A percentile compares a stretch with the other conserved stretches of the same genome.
Evolutionary conservation across 2,888 invertebrate species (phyloP).

Genomic region (Herminia tarsipennalis): DNA sequence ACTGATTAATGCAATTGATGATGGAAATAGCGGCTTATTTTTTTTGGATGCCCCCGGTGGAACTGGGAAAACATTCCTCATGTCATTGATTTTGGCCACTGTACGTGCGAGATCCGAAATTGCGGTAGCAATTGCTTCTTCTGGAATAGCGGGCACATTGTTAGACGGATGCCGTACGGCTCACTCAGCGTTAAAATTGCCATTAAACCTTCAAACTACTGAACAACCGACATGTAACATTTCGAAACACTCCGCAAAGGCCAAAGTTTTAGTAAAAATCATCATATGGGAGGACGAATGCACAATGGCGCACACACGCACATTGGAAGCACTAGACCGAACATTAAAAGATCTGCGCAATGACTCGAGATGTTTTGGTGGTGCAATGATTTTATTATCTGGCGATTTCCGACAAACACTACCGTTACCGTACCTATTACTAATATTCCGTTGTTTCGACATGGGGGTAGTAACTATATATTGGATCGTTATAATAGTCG

Average conservation of each 20-base stretch:
- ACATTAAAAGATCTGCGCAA: too few relatives aligned
- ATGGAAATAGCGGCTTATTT: conserved; percentile 39
- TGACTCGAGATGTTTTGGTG: too few relatives aligned
- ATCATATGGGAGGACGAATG: conserved; percentile 17
- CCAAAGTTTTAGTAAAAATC: conserved; percentile 30
- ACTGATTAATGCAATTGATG: conserved; percentile 36
- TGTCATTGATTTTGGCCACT: conserved; percentile 22
- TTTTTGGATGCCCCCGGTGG: conserved; percentile 37
- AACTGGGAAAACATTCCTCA: conserved; percentile 35
- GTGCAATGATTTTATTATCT: too few relatives aligned
- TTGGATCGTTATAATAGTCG: too few relatives aligned
- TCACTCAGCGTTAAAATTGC: conserved; percentile 33
- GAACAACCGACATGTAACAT: conserved; percentile 42
- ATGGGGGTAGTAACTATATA: too few relatives aligned
- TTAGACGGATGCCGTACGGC: conserved; percentile 5
- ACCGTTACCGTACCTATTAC: too few relatives aligned
- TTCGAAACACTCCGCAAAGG: conserved; percentile 27
- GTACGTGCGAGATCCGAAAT: conserved; percentile 7
- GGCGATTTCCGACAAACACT: too few relatives aligned
- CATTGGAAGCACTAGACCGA: too few relatives aligned
- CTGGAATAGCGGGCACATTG: conserved; percentile 5
- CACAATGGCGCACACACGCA: conserved; percentile 19
- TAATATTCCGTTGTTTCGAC: too few relatives aligned
- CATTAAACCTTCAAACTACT: conserved; percentile 36
- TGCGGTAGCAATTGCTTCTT: conserved; percentile 9